phyloP scores from a whole-genome alignment of 2,113 vertebrate genomes.

The Sardina pilchardus region DNA sequence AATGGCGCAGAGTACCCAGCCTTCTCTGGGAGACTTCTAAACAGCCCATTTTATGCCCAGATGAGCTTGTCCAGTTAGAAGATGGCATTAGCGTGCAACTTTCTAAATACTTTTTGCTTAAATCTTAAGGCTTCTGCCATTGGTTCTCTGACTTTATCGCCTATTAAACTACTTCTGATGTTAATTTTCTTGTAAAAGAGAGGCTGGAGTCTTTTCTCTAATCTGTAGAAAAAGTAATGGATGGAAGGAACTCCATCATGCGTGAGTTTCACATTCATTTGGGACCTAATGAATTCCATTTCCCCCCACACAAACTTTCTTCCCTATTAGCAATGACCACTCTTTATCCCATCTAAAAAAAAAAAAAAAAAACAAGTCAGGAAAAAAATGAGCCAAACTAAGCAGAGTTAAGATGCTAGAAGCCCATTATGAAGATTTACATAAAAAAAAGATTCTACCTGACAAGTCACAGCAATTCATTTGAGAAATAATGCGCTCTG shows the following conservation, averaged over 20 bases:
- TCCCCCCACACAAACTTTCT: conserved; percentile 54
- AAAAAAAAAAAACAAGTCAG: conserved; percentile 46
- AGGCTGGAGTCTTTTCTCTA: conserved; percentile 64
- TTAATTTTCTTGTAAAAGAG: conserved; percentile 74
- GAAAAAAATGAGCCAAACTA: conserved; percentile 46
- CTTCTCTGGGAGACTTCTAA: conserved; percentile 63
- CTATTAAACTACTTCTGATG: conserved; percentile 73
- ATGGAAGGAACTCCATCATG: conserved; percentile 66
- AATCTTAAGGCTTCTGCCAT: conserved; percentile 45
- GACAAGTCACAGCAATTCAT: conserved; percentile 55
- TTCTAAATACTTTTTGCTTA: conserved; percentile 72
- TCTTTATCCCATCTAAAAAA: conserved; percentile 54
- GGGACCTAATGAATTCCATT: conserved; percentile 64
- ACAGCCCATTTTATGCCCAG: conserved; percentile 71
- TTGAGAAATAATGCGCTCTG: conserved; percentile 39
- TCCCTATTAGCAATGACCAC: conserved; percentile 66
- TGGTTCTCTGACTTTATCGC: conserved; percentile 64
- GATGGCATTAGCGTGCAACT: conserved; percentile 58
- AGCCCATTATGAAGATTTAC: conserved; percentile 62
- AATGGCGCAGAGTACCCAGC: conserved; percentile 53
- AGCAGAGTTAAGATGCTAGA: conserved; percentile 48
- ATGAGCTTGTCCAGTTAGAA: conserved; percentile 70
- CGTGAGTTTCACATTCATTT: conserved; percentile 67
- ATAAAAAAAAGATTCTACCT: conserved; percentile 48
- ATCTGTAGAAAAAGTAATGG: conserved; percentile 57